Conservation (phyloP, 1,140 invertebrate genomes). For the Bombus sylvicola region DNA sequence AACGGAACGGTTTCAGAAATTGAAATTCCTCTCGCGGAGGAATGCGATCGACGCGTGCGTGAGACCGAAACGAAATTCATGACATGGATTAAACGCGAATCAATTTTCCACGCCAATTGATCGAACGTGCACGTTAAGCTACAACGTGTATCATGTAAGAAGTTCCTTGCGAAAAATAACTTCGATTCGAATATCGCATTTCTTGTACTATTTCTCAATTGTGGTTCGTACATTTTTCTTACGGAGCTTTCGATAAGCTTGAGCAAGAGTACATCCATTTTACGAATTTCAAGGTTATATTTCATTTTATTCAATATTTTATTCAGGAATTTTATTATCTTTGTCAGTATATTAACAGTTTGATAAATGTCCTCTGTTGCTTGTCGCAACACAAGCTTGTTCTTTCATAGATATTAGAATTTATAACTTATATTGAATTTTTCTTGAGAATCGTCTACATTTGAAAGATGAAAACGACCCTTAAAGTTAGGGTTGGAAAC, state of each 20-base stretch:
- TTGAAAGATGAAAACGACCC: too few relatives aligned
- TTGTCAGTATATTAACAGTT: neutral
- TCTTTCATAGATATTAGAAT: too few relatives aligned
- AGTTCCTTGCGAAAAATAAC: neutral
- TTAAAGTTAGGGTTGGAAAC: too few relatives aligned
- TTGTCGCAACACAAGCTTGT: too few relatives aligned
- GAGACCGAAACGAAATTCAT: neutral
- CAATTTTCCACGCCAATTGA: conserved; percentile 17
- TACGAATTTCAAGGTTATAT: neutral
- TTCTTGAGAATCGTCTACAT: too few relatives aligned
- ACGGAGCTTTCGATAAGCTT: neutral
- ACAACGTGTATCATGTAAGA: neutral
- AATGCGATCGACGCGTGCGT: neutral
- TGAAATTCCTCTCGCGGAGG: conserved; percentile 22
- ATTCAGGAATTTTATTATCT: too few relatives aligned
- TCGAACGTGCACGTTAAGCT: neutral
- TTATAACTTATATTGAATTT: too few relatives aligned
- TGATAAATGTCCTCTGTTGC: neutral
- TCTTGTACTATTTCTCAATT: neutral
- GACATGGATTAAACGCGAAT: conserved; percentile 11
- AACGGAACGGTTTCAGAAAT: conserved; percentile 2
- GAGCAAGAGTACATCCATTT: neutral
- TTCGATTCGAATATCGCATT: neutral
- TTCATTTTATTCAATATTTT: neutral
- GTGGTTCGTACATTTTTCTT: too few relatives aligned